A percentile compares a stretch with the other conserved stretches of the same genome.
These are phyloP conservation scores for Cephalophus harveyi DNA, from an alignment of 2,113 vertebrate species.

Conservation along the genomic window DNA sequence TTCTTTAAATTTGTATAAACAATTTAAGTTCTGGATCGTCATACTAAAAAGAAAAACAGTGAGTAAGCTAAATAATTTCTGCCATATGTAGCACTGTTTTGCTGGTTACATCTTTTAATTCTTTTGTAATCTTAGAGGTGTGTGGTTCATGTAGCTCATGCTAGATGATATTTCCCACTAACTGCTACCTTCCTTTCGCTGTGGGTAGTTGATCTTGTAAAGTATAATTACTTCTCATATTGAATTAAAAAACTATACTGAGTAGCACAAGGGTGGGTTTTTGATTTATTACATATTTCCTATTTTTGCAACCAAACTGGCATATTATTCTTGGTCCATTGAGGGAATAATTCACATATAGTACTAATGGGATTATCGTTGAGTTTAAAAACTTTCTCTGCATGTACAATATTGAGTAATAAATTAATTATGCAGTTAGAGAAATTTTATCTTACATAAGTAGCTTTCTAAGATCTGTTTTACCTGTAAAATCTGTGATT, in stretches of 20 bases:
- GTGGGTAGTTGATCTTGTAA: not conserved
- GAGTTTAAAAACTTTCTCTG: constrained; percentile 7
- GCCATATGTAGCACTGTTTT: not conserved
- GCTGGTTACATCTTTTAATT: not conserved
- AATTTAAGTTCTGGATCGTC: not conserved
- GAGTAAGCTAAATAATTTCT: constrained; percentile 13
- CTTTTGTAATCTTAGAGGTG: not conserved
- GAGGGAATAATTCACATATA: not conserved
- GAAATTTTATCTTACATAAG: constrained; percentile 19
- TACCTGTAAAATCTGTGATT: not conserved
- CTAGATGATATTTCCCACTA: not conserved
- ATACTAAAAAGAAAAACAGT: constrained; percentile 18
- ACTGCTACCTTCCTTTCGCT: constrained; percentile 15
- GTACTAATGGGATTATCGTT: not conserved
- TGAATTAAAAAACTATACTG: not conserved
- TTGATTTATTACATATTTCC: not conserved
- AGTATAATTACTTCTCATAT: constrained; percentile 19
- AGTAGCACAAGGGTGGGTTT: not conserved
- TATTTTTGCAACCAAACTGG: constrained; percentile 24
- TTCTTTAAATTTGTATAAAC: constrained; percentile 18
- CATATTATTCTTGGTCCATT: not conserved
- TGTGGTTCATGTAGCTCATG: constrained; percentile 34
- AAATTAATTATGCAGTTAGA: not conserved
- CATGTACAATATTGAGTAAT: not conserved
- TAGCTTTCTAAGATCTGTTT: not conserved